phyloP scores from a whole-genome alignment of 2,888 invertebrate species.

The Nomada ferruginata region DNA sequence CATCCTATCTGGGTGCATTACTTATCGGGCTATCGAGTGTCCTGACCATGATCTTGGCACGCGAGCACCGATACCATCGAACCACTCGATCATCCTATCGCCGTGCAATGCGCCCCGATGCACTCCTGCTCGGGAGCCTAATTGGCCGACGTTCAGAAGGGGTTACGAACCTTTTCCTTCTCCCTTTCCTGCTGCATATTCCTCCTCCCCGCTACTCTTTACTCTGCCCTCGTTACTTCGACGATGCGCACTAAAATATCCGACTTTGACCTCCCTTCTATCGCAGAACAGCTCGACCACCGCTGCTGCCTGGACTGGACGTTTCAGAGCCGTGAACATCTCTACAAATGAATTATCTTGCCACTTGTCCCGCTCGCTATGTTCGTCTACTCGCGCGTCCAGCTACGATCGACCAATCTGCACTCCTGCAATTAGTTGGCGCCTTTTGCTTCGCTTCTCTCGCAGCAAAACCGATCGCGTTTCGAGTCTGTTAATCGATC shows the following conservation, averaged over 20 bases:
- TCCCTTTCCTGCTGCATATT: background rate
- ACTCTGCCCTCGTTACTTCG: background rate
- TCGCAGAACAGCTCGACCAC: background rate
- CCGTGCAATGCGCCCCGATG: constrained; percentile 73
- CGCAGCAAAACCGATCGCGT: constrained; percentile 40
- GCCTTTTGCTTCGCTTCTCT: constrained; percentile 4
- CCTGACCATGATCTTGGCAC: constrained; percentile 78
- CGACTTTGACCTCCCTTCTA: too few species aligned
- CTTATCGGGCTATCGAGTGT: constrained; percentile 79
- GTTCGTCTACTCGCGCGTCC: background rate
- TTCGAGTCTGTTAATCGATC: constrained; percentile 53
- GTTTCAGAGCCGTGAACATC: constrained; percentile 34
- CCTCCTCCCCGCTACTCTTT: too few species aligned
- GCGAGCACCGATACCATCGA: constrained; percentile 79
- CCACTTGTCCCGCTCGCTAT: constrained; percentile 13
- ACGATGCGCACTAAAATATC: too few species aligned
- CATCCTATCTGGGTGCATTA: constrained; percentile 78
- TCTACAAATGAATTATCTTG: constrained; percentile 51
- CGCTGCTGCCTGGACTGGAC: background rate
- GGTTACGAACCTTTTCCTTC: constrained; percentile 19
- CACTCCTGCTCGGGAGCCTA: constrained; percentile 68
- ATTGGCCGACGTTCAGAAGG: constrained; percentile 63
- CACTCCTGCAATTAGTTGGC: background rate
- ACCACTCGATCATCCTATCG: constrained; percentile 81
- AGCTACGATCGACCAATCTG: constrained; percentile 1